Evolutionary conservation across 2,888 invertebrate genomes (phyloP), one percentile per base, ranked within the genome.

Genomic region (Leptopilina myrica): DNA sequence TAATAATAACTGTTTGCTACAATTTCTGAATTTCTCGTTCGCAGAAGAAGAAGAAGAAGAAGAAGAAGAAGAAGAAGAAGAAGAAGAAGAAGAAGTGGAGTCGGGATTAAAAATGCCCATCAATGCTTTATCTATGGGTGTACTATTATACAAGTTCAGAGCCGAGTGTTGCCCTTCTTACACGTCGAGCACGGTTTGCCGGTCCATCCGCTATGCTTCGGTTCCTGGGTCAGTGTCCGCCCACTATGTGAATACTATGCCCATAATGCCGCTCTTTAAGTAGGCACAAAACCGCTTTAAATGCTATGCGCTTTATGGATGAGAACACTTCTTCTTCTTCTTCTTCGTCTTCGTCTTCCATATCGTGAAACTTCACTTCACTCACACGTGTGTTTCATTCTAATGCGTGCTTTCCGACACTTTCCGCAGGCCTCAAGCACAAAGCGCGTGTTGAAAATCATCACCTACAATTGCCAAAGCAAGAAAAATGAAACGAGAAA

Each of bases 141-240:
- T 20, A 1, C 53, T 73, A n/a, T 33, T 62, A 9, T 62, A 53
- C 73, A 73, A 56, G 73, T 33, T 73, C 73, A 73, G 20, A 73
- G 73, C 40, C 62, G 20, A 20, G 33, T 49, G 49, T 53, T 56
- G 73, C 33, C 33, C 73, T 73, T 73, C 73, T 73, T 73, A 33
- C 53, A 69, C 67, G 49, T 49, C 49, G 15, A 67, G 20, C 77
- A 46, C 26, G 77, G 82, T 83, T 80, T 80, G 83, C 80, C 79
- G 85, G 84, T 85, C 83, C 82, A 83, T 85, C 80, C 82, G 81
- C 83, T 82, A 85, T 84, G 85, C 85, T 82, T 85, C 83, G 83
- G 83, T 85, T 85, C 85, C 84, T 84, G 85, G 85, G 85, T 85
- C 85, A 85, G 82, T 85, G 85, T 83, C 85, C 85, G 84, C 80